Percentiles rank a stretch among this genome's conserved stretches.
phyloP scores from a whole-genome alignment of 2,797 vertebrate genomes.

The Muscicapa striata region DNA sequence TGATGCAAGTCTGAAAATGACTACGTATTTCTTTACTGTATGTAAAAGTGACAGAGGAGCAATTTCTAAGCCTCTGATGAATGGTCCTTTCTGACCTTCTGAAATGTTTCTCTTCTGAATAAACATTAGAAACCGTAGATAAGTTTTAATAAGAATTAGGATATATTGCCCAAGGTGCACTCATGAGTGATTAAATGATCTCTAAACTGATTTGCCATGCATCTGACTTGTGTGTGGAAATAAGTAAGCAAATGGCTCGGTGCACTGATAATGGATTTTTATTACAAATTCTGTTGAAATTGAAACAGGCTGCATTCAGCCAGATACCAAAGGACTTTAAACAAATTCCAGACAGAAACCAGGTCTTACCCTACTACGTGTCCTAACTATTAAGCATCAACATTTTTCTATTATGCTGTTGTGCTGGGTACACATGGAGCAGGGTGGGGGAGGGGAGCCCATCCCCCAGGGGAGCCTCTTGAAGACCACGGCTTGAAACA shows the following conservation, averaged over 20 bases:
- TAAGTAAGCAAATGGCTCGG: conserved; percentile 1
- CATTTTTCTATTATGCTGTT: not conserved
- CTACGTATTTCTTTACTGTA: not conserved
- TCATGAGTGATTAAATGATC: conserved; percentile 33
- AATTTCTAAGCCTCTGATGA: not conserved
- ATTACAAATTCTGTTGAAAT: not conserved
- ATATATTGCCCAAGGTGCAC: not conserved
- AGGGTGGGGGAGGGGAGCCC: too few relatives aligned
- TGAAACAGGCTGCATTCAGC: not conserved
- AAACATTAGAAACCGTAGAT: conserved; percentile 30
- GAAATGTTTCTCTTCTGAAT: conserved; percentile 9
- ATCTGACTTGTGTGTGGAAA: conserved; percentile 11
- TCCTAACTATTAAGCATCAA: not conserved
- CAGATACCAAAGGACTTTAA: conserved; percentile 4
- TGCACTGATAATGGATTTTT: conserved; percentile 25
- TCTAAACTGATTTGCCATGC: conserved; percentile 11
- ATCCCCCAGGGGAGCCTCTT: too few relatives aligned
- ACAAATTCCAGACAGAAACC: not conserved
- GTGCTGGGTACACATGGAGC: too few relatives aligned
- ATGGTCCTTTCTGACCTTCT: not conserved
- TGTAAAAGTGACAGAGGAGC: not conserved
- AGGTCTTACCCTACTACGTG: not conserved
- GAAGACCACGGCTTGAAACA: too few relatives aligned
- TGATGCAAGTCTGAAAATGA: not conserved
- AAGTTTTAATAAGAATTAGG: conserved; percentile 14